These are phyloP conservation scores for Danio jaintianensis DNA, from an alignment of 2,797 vertebrate species.

Conservation along the genomic window DNA sequence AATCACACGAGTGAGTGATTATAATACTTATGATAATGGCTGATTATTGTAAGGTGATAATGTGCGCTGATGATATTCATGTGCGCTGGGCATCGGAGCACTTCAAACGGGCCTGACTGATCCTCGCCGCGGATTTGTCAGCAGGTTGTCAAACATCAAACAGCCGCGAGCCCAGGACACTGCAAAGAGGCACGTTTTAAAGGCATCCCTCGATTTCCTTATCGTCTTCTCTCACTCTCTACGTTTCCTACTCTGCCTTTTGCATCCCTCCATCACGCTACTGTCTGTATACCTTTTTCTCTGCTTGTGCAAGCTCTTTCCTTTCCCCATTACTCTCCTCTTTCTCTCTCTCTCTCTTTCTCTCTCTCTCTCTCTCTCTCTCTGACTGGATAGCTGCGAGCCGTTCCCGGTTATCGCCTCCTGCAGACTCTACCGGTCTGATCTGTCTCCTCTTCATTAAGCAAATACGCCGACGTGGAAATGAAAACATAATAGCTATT, in stretches of 20 bases:
- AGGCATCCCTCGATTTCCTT: slow-evolving; percentile 50
- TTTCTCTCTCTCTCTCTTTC: slow-evolving; percentile 40
- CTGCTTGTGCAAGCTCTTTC: slow-evolving; percentile 33
- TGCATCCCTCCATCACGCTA: slow-evolving; percentile 44
- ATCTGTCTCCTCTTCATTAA: slow-evolving; percentile 99
- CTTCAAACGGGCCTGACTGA: slow-evolving; percentile 37
- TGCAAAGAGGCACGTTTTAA: slow-evolving; percentile 49
- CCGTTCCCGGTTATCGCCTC: slow-evolving; percentile 93
- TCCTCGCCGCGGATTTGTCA: slow-evolving; percentile 45
- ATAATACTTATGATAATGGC: slow-evolving; percentile 52
- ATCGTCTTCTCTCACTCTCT: slow-evolving; percentile 41
- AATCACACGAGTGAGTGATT: slow-evolving; percentile 57
- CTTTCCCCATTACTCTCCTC: slow-evolving; percentile 38
- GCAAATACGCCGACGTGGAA: slow-evolving; percentile 98
- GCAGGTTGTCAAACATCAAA: slow-evolving; percentile 56
- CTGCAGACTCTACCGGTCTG: slow-evolving; percentile 92
- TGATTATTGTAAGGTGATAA: slow-evolving; percentile 51
- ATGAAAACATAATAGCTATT: slow-evolving; percentile 99
- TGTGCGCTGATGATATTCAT: slow-evolving; percentile 52
- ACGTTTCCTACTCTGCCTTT: slow-evolving; percentile 17
- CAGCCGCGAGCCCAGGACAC: slow-evolving; percentile 42
- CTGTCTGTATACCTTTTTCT: slow-evolving; percentile 43
- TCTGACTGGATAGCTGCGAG: slow-evolving; percentile 89
- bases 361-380: slow-evolving; percentile 55
- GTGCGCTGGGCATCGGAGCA: slow-evolving; percentile 45